Evolutionary conservation across 2,888 invertebrate genomes (phyloP), one percentile per base, ranked within the genome.

Genomic region (Odontocerum albicorne): DNA sequence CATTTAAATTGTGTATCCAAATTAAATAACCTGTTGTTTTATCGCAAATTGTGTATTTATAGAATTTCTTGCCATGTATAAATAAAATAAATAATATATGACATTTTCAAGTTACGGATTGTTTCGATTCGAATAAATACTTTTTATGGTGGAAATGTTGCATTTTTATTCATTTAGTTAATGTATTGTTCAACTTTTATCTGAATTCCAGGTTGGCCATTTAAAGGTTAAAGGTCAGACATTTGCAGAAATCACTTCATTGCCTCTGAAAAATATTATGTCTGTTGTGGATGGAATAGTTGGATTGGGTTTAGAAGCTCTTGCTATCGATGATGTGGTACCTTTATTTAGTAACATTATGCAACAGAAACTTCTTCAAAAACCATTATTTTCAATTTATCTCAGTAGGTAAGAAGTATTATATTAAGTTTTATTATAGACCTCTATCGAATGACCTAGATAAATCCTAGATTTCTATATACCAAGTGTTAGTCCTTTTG

Each of bases 211-310:
- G 85, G 66, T 86, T 49, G 79, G 77, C 1, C 79, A 78, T 57
- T 63, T 83, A 3, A 70, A 74, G 58, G 74, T 86, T 2, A 70
- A 72, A 55, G 72, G 78, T 49, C 87, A 87, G 68, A 81, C 81
- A n/a, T 88, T 90, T 71, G 83, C 85, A 12, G 88, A 89, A 70
- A 86, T 88, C 56, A 75, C 78, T 1, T 70, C 74, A 51, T 79
- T 89, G 64, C 87, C 88, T 2, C 79, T 81, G 32, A 75, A 81
- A 2, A 86, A 86, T 66, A 71, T 84, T 12, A 81, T 83, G 36
- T 82, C 80, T 49, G 85, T 84, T 70, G 85, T 86, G 63, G 89
- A 90, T 70, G 86, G 89, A 6, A 81, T 89, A 55, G 72, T 90
- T 33, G 88, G 88, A 35, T 71, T 88, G 67, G 85, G 79, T 2